Evolutionary conservation across 1,140 invertebrate genomes (phyloP).

Genomic region (Formica selysi): DNA sequence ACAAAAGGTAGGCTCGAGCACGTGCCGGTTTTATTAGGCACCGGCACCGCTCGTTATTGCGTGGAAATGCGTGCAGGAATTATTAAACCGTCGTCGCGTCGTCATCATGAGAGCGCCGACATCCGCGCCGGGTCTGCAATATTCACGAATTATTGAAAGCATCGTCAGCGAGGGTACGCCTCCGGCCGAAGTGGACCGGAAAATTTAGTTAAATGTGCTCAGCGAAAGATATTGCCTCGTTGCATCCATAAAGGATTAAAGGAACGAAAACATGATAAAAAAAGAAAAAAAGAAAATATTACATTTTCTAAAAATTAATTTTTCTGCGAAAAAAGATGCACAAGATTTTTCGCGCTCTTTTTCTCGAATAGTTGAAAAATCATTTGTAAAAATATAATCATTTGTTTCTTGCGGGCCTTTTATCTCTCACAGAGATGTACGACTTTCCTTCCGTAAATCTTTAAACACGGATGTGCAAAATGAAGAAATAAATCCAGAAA

Average conservation of each 20-base stretch:
- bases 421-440: not conserved
- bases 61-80: slow-evolving; percentile 53
- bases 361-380: not conserved
- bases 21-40: slow-evolving; percentile 50
- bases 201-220: not conserved
- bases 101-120: not conserved
- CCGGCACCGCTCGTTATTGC: slow-evolving; percentile 30
- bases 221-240: not conserved
- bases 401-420: not conserved
- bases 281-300: not conserved
- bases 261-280: not conserved
- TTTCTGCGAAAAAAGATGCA: not conserved
- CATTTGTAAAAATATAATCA: not conserved
- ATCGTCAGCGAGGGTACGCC: slow-evolving; percentile 16
- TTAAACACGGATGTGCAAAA: not conserved
- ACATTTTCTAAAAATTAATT: not conserved
- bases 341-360: not conserved
- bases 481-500: not conserved
- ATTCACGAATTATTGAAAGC: slow-evolving; percentile 62
- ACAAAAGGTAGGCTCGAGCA: slow-evolving; percentile 24
- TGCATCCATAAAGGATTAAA: not conserved
- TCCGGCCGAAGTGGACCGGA: not conserved
- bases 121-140: slow-evolving; percentile 29
- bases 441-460: not conserved
- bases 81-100: slow-evolving; percentile 46